Conservation (phyloP, 2,888 invertebrate genomes). For the Meghimatium bilineatum region DNA sequence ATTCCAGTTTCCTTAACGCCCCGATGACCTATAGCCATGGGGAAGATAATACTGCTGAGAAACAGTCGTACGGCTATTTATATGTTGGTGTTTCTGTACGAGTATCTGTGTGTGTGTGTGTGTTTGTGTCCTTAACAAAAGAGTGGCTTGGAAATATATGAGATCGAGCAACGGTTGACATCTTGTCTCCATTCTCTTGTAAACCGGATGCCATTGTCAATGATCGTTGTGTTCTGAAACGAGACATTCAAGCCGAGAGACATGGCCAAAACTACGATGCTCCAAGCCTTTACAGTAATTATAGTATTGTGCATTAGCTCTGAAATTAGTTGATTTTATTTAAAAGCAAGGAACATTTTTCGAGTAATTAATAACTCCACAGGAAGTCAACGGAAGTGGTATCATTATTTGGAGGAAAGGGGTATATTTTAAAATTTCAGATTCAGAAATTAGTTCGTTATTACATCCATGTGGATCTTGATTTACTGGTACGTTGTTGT, state of each 20-base stretch:
- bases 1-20: background rate
- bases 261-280: background rate
- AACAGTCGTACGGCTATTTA: background rate
- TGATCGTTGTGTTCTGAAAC: background rate
- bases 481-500: too few species aligned
- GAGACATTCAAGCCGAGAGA: background rate
- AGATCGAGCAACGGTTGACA: too few species aligned
- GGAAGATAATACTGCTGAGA: background rate
- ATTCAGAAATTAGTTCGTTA: background rate
- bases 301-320: background rate
- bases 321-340: background rate
- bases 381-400: background rate
- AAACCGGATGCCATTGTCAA: background rate
- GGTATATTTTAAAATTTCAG: background rate
- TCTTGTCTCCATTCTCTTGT: too few species aligned
- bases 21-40: slow-evolving; percentile 9
- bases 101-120: background rate
- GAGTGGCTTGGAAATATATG: too few species aligned
- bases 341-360: background rate
- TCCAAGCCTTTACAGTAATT: background rate
- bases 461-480: too few species aligned
- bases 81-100: background rate
- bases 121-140: too few species aligned
- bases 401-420: background rate
- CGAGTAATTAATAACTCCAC: background rate